Percentiles rank a stretch among this genome's conserved stretches.
These are phyloP conservation scores for Corythucha ciliata DNA, from an alignment of 2,888 invertebrate genomes.

Conservation along the genomic window DNA sequence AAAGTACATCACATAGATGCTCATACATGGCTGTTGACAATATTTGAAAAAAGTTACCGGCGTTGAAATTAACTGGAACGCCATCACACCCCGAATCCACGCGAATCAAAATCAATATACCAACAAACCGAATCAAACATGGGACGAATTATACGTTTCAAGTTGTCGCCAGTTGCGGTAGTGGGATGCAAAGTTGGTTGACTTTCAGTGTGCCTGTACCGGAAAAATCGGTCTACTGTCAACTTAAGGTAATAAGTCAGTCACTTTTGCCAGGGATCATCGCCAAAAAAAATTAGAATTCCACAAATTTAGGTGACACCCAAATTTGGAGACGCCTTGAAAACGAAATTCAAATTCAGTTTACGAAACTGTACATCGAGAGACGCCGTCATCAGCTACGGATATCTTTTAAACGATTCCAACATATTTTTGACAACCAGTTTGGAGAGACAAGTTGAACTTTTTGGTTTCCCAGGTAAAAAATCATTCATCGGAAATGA, in stretches of 20 bases:
- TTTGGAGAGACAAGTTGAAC: too few relatives aligned
- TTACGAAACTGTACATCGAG: neutral
- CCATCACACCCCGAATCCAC: slow-evolving; percentile 4
- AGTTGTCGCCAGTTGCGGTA: slow-evolving; percentile 12
- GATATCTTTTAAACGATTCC: neutral
- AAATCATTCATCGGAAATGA: neutral
- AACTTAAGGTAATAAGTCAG: slow-evolving; percentile 18
- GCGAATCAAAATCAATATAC: slow-evolving; percentile 7
- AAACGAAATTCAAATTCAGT: slow-evolving; percentile 13
- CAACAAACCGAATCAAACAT: neutral
- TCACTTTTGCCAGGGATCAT: too few relatives aligned
- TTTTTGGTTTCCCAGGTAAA: too few relatives aligned
- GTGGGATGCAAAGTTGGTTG: slow-evolving; percentile 13
- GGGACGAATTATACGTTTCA: slow-evolving; percentile 12
- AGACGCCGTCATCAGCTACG: slow-evolving; percentile 12
- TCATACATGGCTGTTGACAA: neutral
- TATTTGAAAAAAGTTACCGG: slow-evolving; percentile 1
- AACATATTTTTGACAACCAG: neutral
- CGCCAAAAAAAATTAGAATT: neutral
- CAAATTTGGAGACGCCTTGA: slow-evolving; percentile 7
- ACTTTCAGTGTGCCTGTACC: slow-evolving; percentile 11
- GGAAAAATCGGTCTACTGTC: slow-evolving; percentile 7
- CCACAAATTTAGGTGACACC: too few relatives aligned
- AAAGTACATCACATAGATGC: neutral
- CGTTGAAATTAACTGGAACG: slow-evolving; percentile 4